Evolutionary conservation across 2,888 invertebrate genomes (phyloP), one percentile per base, ranked within the genome.

Genomic region (Ryuthela nishihirai): DNA sequence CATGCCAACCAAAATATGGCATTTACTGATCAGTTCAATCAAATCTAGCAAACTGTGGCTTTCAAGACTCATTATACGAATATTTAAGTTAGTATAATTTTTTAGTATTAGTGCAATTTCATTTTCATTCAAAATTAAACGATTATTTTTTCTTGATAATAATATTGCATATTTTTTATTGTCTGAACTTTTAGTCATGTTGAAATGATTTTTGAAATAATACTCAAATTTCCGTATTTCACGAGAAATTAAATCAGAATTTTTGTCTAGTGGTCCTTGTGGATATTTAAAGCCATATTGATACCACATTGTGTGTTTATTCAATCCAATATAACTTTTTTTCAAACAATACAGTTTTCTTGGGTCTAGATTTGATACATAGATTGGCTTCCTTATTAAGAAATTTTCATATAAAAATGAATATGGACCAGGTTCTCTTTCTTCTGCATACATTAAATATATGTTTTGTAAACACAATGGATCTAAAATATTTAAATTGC

Each of bases 201-300:
- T 62, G 17, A 71, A 59, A 10, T 68, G 41, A 39, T 69, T 52
- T 9, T 61, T 52, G 17, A 70, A 64, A 64, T 67, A 71, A 17
- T 66, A 34, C 18, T 54, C 49, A 58, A 72, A 72, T 34, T 62
- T 46, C 20, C 20, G 39, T 10, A 71, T 45, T 20, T 70, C 64
- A 12, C 46, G 24, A 10, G 66, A 54, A 4, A 68, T 67, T 4
- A 71, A 64, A 53, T 62, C 24, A 2, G 48, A 4, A 34, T 66
- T 23, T 40, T 58, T 65, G 20, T 56, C 49, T 29, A 74, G 24
- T 3, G 77, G 74, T 21, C 76, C 74, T 65, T 78, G 78, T 1
- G 73, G 75, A 44, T 66, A 55, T 23, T 65, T 65, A 67, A 77
- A 79, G 3, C 79, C 79, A 71, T 78, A 79, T 42, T 79, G 75